A percentile compares a stretch with the other conserved stretches of the same genome.
Conservation (phyloP, 2,888 invertebrate genomes). For the Clepsis dumicolana region DNA sequence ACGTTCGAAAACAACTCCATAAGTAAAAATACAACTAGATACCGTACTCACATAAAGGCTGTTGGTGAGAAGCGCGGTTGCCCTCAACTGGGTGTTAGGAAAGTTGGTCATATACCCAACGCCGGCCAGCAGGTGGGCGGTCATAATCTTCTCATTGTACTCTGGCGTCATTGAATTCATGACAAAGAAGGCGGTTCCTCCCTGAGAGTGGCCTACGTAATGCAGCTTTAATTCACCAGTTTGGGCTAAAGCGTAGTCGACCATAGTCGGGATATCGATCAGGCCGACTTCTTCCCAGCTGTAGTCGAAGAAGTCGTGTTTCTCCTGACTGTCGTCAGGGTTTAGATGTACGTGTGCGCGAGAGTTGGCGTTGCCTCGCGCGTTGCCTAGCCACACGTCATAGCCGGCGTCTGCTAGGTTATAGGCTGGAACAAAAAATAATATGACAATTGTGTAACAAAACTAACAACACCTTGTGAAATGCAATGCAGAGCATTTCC, state of each 20-base stretch:
- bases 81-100: slow-evolving; percentile 36
- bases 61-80: slow-evolving; percentile 33
- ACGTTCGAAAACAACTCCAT: no score
- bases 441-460: no score
- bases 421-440: slow-evolving; percentile 46
- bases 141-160: slow-evolving; percentile 47
- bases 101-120: slow-evolving; percentile 49
- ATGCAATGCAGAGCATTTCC: no score
- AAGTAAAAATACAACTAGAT: no score
- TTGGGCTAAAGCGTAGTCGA: slow-evolving; percentile 47
- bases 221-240: slow-evolving; percentile 47
- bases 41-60: slow-evolving; percentile 45
- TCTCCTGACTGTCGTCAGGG: slow-evolving; percentile 38
- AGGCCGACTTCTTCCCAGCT: slow-evolving; percentile 51
- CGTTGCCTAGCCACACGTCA: slow-evolving; percentile 91
- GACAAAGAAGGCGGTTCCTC: slow-evolving; percentile 47
- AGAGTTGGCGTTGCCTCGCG: slow-evolving; percentile 88
- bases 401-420: slow-evolving; percentile 85
- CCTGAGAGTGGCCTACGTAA: slow-evolving; percentile 53
- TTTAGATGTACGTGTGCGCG: slow-evolving; percentile 49
- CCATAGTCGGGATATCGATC: slow-evolving; percentile 47
- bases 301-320: slow-evolving; percentile 50
- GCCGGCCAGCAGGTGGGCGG: slow-evolving; percentile 50
- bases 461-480: no score
- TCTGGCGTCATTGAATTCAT: slow-evolving; percentile 46